Evolutionary conservation across 2,888 invertebrate species (phyloP).

Genomic region (Eurois occulta): DNA sequence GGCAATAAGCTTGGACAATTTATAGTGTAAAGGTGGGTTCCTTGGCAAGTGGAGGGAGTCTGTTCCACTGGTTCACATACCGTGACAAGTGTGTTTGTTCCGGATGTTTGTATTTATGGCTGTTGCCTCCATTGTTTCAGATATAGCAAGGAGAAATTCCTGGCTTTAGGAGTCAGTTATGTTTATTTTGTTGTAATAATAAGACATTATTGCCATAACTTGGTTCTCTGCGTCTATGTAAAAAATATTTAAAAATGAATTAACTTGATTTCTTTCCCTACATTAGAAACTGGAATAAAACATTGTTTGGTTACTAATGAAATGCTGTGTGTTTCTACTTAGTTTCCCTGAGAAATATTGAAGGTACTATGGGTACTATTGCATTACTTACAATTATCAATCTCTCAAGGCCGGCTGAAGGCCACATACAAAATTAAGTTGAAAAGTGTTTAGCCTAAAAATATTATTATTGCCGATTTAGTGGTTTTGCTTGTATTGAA

Average conservation of each 20-base stretch:
- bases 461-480: too few relatives aligned
- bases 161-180: slow-evolving; percentile 19
- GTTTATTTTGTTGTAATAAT: slow-evolving; percentile 26
- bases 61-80: slow-evolving; percentile 49
- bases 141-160: slow-evolving; percentile 38
- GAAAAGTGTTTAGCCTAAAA: neutral
- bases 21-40: slow-evolving; percentile 60
- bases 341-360: neutral
- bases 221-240: neutral
- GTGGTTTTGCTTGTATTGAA: too few relatives aligned
- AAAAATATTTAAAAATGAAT: neutral
- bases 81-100: slow-evolving; percentile 68
- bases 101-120: slow-evolving; percentile 66
- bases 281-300: neutral
- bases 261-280: neutral
- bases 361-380: neutral
- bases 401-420: too few relatives aligned
- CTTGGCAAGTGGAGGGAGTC: slow-evolving; percentile 57
- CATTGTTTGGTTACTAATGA: neutral
- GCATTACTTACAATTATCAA: neutral
- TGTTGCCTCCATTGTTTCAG: slow-evolving; percentile 52
- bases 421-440: neutral
- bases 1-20: slow-evolving; percentile 62
- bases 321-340: neutral
- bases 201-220: slow-evolving; percentile 23